Conservation (phyloP, 2,113 vertebrate species). For the Megaleporinus macrocephalus region DNA sequence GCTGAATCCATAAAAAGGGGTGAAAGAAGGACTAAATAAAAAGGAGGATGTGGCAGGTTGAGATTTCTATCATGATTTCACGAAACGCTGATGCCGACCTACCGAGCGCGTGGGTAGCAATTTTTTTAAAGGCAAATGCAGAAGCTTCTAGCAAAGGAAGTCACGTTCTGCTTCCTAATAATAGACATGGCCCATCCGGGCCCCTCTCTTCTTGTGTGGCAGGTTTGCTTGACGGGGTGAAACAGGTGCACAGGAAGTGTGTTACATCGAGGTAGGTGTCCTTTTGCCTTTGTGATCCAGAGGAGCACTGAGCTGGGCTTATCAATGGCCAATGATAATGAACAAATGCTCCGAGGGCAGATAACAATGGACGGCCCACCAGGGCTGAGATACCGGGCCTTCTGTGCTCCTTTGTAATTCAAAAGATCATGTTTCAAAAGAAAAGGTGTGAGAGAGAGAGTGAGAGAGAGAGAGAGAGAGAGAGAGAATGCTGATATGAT, state of each 20-base stretch:
- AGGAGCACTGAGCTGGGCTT: constrained; percentile 61
- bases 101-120: background rate
- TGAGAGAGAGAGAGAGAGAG: constrained; percentile 44
- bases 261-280: constrained; percentile 58
- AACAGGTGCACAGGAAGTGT: constrained; percentile 6
- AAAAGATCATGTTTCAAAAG: constrained; percentile 71
- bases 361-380: constrained; percentile 69
- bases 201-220: background rate
- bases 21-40: constrained; percentile 20
- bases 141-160: background rate
- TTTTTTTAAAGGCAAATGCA: background rate
- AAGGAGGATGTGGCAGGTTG: constrained; percentile 23
- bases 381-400: constrained; percentile 61
- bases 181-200: background rate
- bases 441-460: constrained; percentile 44
- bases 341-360: constrained; percentile 64
- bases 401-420: constrained; percentile 62
- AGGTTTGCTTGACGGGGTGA: constrained; percentile 10
- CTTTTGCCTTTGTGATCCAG: constrained; percentile 63
- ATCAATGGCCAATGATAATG: constrained; percentile 70
- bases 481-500: constrained; percentile 63
- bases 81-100: constrained; percentile 9
- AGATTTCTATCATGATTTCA: constrained; percentile 34
- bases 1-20: constrained; percentile 9
- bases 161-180: background rate